Percentiles rank a stretch among this genome's conserved stretches.
Conservation (phyloP, 2,888 invertebrate species). For the Malachius bipustulatus region DNA sequence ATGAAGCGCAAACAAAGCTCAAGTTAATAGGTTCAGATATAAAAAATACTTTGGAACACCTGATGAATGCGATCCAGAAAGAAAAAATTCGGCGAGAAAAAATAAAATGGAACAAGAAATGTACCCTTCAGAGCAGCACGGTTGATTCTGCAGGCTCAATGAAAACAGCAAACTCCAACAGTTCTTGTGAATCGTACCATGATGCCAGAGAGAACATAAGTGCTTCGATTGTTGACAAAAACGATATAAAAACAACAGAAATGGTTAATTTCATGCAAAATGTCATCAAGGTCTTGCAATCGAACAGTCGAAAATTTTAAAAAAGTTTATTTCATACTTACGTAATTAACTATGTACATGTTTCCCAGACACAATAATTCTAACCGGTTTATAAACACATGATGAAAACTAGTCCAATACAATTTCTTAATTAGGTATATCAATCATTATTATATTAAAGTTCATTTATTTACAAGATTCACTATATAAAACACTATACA, state of each 20-base stretch:
- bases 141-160: background rate
- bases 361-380: no score
- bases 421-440: no score
- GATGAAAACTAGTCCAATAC: no score
- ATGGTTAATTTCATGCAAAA: background rate
- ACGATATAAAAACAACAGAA: background rate
- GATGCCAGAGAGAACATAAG: background rate
- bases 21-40: constrained; percentile 24
- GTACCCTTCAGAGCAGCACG: no score
- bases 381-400: no score
- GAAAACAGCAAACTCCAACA: background rate
- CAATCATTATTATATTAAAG: no score
- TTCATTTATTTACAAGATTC: no score
- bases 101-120: background rate
- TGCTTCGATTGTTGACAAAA: no score
- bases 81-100: constrained; percentile 16
- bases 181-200: background rate
- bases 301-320: background rate
- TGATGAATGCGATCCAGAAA: constrained; percentile 21
- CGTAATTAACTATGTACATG: no score
- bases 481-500: constrained; percentile 42
- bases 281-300: background rate
- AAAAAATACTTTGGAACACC: constrained; percentile 21
- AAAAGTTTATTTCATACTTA: constrained; percentile 1
- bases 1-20: constrained; percentile 19